phyloP scores from a whole-genome alignment of 2,888 invertebrate genomes.

The Desoria tigrina region DNA sequence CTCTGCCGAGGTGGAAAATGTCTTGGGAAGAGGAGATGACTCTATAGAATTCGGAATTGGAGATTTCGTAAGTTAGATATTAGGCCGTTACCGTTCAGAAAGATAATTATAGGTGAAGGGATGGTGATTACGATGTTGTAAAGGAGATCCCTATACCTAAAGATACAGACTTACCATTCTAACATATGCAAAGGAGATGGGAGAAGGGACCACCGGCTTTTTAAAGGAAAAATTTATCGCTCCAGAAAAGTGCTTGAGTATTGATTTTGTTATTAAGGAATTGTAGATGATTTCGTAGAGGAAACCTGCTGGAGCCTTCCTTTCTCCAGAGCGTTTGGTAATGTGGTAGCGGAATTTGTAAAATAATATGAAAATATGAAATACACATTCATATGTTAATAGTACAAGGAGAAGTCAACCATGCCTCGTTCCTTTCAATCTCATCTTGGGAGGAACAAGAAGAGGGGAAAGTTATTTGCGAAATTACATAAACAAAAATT shows the following conservation, averaged over 20 bases:
- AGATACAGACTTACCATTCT: background rate
- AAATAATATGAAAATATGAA: no score
- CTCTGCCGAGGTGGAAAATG: conserved; percentile 3
- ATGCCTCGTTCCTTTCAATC: no score
- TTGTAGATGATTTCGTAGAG: conserved; percentile 8
- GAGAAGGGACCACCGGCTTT: background rate
- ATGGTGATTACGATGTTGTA: conserved; percentile 37
- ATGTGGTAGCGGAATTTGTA: no score
- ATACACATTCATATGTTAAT: no score
- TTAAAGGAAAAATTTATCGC: conserved; percentile 41
- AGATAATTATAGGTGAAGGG: conserved; percentile 47
- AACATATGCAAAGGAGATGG: background rate
- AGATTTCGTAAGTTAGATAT: conserved; percentile 3
- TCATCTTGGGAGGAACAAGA: no score
- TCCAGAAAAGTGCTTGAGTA: conserved; percentile 38
- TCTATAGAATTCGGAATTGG: background rate
- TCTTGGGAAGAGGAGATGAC: conserved; percentile 8
- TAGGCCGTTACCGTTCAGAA: conserved; percentile 5
- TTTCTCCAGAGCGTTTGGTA: background rate
- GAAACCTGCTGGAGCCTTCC: background rate
- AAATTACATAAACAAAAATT: no score
- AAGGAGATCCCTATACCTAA: background rate
- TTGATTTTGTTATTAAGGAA: conserved; percentile 53
- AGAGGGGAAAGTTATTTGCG: no score
- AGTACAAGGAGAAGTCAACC: no score